Conservation (phyloP, 2,888 invertebrate species). For the Agriopis aurantiaria region DNA sequence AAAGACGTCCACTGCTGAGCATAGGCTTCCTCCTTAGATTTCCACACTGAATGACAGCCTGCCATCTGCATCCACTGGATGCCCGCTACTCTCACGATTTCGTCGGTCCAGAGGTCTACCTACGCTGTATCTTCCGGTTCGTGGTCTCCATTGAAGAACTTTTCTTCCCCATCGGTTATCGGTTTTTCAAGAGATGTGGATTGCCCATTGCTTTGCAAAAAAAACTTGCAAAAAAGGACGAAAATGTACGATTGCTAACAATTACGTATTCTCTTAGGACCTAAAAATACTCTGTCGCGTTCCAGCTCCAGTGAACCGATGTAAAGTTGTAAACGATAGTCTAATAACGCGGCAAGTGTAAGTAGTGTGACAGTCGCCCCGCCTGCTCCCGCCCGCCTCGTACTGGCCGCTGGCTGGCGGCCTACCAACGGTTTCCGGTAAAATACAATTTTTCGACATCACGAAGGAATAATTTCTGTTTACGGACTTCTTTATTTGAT, state of each 20-base stretch:
- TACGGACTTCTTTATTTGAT: background rate
- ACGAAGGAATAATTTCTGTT: background rate
- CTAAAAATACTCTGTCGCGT: slow-evolving; percentile 10
- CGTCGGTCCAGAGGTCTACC: too few relatives aligned
- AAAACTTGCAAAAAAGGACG: background rate
- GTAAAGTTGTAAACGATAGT: slow-evolving; percentile 56
- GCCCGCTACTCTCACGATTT: too few relatives aligned
- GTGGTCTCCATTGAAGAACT: too few relatives aligned
- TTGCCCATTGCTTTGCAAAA: background rate
- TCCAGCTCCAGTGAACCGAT: slow-evolving; percentile 31
- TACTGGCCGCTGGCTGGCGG: slow-evolving; percentile 18
- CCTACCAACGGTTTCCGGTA: slow-evolving; percentile 11
- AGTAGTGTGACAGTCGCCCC: slow-evolving; percentile 63
- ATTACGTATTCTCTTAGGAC: slow-evolving; percentile 4
- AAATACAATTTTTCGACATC: background rate
- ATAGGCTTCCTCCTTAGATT: too few relatives aligned
- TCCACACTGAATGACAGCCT: too few relatives aligned
- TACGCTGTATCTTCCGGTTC: too few relatives aligned
- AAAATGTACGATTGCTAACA: background rate
- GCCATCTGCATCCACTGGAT: too few relatives aligned
- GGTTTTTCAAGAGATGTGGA: too few relatives aligned
- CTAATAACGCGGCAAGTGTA: slow-evolving; percentile 66
- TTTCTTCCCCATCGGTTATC: too few relatives aligned
- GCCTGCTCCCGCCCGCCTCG: slow-evolving; percentile 40
- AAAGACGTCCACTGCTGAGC: too few relatives aligned